Conservation (phyloP, 1,140 invertebrate genomes). For the Drosophila repletoides region DNA sequence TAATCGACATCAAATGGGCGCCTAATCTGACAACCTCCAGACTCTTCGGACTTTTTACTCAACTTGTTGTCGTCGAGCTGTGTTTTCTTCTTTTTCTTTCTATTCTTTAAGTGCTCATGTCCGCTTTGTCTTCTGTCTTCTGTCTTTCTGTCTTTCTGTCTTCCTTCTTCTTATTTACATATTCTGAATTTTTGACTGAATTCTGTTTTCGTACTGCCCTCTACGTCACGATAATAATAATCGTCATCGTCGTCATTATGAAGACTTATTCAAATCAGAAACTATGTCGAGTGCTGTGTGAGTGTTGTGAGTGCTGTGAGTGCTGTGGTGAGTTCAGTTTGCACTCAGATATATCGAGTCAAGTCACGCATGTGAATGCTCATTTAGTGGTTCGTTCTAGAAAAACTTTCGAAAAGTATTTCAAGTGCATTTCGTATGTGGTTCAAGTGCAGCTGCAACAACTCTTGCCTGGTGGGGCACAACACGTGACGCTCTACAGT, state of each 20-base stretch:
- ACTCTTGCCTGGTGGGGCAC: conserved; percentile 23
- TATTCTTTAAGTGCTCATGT: conserved; percentile 4
- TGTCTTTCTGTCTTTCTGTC: neutral
- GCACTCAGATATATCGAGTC: too few species aligned
- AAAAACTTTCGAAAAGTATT: conserved; percentile 60
- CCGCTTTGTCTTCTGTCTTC: neutral
- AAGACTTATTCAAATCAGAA: neutral
- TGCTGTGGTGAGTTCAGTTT: conserved; percentile 6
- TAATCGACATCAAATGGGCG: conserved; percentile 1
- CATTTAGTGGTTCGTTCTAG: conserved; percentile 25
- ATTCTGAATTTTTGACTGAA: neutral
- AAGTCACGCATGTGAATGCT: conserved; percentile 31
- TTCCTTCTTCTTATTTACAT: neutral
- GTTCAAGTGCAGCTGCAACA: conserved; percentile 67
- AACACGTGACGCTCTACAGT: conserved; percentile 35
- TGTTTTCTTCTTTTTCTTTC: neutral
- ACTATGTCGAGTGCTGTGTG: too few species aligned
- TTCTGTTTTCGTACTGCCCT: neutral
- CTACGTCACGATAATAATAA: neutral
- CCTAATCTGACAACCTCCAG: conserved; percentile 26
- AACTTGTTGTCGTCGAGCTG: neutral
- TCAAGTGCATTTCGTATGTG: conserved; percentile 73
- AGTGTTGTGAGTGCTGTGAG: too few species aligned
- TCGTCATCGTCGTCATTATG: conserved; percentile 6
- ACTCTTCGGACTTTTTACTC: neutral